Evolutionary conservation across 2,888 invertebrate genomes (phyloP), one percentile per base, ranked within the genome.

Genomic region (Sericinus montela): DNA sequence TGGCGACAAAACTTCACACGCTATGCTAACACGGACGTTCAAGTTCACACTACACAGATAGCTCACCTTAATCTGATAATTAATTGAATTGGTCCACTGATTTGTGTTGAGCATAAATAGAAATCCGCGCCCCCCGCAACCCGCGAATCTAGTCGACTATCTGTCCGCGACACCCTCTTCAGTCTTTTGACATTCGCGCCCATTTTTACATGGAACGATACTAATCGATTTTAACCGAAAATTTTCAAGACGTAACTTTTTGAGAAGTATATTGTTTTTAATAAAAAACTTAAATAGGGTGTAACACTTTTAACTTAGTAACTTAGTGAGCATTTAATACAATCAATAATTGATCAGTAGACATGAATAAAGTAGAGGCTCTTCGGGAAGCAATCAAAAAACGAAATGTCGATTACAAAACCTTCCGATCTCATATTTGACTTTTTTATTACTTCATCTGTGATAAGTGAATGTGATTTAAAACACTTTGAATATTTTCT

Each of bases 51-150:
- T 64, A 64, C 72, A 73, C 65, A 75, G 75, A 79, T 82, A 70
- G 80, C 82, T 83, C 87, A 86, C 87, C 82, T 88, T 87, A 88
- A 89, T 88, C 85, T 82, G 73, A 86, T 88, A 86, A 89, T 89
- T 88, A 88, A 89, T 89, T 83, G 84, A 85, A 80, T 79, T 73
- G 75, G 83, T 81, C 81, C 77, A 76, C 72, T 87, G 88, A 88
- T 89, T 88, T 87, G 87, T 86, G 79, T 72, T 75, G 80, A 63
- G 79, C 87, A 74, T 78, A 88, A 88, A 89, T 88, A 89, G 87
- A 77, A 64, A 59, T 65, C 68, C 68, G 63, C 72, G 57, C 69
- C 64, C 75, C 75, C 76, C 72, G 50, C 59, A 42, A 57, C 65
- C 57, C 60, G 48, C 47, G 51, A 60, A 60, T 64, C 69, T 58